Evolutionary conservation across 2,888 invertebrate genomes (phyloP).

Genomic region (Cerastis rubricosa): DNA sequence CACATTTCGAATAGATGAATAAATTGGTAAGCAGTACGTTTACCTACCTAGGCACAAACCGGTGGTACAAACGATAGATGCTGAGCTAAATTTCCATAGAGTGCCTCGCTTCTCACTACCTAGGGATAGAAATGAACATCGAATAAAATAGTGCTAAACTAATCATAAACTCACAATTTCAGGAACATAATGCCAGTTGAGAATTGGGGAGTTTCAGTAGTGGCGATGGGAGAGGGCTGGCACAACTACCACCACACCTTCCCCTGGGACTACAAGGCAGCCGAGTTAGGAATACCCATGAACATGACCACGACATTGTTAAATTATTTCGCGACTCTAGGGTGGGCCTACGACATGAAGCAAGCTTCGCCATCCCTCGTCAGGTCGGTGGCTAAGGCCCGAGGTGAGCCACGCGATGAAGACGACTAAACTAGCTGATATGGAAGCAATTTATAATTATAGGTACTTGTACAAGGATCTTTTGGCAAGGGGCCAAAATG

Average conservation of each 20-base stretch:
- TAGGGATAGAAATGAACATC: neutral
- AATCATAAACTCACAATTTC: constrained; percentile 62
- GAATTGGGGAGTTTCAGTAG: constrained; percentile 93
- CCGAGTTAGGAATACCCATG: constrained; percentile 94
- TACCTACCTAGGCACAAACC: neutral
- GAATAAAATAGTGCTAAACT: neutral
- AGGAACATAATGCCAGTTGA: constrained; percentile 95
- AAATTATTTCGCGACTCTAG: constrained; percentile 93
- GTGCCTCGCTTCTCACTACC: neutral
- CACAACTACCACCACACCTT: constrained; percentile 98
- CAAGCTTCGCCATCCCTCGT: constrained; percentile 91
- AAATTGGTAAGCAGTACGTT: neutral
- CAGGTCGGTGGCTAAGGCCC: constrained; percentile 87
- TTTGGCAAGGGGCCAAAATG: neutral
- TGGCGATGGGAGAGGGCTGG: constrained; percentile 97
- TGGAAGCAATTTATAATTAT: neutral
- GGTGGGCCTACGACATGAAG: constrained; percentile 95
- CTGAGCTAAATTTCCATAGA: neutral
- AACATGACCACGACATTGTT: constrained; percentile 93
- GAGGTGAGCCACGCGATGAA: constrained; percentile 81
- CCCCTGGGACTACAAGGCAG: constrained; percentile 98
- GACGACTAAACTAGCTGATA: constrained; percentile 28
- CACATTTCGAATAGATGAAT: neutral
- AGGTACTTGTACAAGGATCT: neutral
- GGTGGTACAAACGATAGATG: neutral